These are phyloP conservation scores for Lithophane ornitopus DNA, from an alignment of 2,888 invertebrate species.

Conservation along the genomic window DNA sequence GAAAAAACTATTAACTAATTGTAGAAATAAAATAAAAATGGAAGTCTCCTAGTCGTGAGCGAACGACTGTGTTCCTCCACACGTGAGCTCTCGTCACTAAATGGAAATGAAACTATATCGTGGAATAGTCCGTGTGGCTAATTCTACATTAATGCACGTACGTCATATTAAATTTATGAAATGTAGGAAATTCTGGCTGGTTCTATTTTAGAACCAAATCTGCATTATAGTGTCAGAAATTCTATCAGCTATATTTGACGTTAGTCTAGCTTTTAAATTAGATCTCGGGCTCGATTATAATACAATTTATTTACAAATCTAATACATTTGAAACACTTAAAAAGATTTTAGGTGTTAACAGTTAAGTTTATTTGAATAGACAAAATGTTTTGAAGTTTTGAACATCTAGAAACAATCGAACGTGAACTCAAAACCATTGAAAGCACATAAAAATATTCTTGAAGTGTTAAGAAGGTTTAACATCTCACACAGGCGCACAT, in stretches of 20 bases:
- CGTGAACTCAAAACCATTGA: slow-evolving; percentile 20
- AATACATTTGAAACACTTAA: background rate
- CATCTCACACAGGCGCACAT: background rate
- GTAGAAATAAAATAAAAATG: slow-evolving; percentile 7
- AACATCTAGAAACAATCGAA: background rate
- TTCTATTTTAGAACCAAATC: background rate
- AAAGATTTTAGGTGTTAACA: background rate
- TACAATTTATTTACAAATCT: background rate
- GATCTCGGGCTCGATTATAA: background rate
- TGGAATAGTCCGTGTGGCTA: slow-evolving; percentile 29
- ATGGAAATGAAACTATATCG: slow-evolving; percentile 45
- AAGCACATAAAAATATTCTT: slow-evolving; percentile 13
- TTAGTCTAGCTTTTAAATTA: background rate
- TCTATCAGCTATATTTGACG: background rate
- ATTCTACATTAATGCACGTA: slow-evolving; percentile 21
- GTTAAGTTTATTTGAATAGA: slow-evolving; percentile 12
- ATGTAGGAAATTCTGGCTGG: slow-evolving; percentile 3
- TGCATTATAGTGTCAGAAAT: background rate
- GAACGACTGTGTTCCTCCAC: background rate
- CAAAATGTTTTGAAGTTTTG: slow-evolving; percentile 16
- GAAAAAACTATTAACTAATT: no score
- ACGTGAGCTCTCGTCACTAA: slow-evolving; percentile 13
- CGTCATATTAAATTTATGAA: slow-evolving; percentile 19
- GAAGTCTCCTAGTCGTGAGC: background rate
- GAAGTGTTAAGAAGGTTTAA: slow-evolving; percentile 41